These are phyloP conservation scores for Drosophila diplacantha DNA, from an alignment of 2,888 invertebrate genomes.

Conservation along the genomic window DNA sequence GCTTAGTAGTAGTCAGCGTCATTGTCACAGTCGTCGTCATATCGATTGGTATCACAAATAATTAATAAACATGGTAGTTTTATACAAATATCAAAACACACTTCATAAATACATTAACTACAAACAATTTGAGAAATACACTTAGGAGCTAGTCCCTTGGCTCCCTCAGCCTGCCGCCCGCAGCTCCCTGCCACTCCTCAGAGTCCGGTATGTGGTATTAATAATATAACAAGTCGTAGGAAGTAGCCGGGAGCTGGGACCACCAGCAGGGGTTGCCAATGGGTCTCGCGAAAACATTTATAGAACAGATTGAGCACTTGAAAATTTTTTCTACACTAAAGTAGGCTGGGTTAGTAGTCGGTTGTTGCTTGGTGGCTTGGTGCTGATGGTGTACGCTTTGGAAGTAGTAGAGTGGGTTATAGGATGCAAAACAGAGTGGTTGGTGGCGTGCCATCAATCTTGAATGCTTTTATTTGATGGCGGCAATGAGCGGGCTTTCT, in stretches of 20 bases:
- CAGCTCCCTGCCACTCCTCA: not conserved
- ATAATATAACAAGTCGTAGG: slow-evolving; percentile 5
- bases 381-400: slow-evolving; percentile 59
- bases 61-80: slow-evolving; percentile 51
- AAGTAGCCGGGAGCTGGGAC: slow-evolving; percentile 1
- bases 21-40: slow-evolving; percentile 21
- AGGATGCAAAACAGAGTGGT: slow-evolving; percentile 67
- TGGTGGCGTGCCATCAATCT: slow-evolving; percentile 55
- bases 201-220: not conserved
- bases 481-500: slow-evolving; percentile 73
- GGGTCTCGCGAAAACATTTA: slow-evolving; percentile 17
- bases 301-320: slow-evolving; percentile 40
- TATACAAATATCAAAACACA: slow-evolving; percentile 49
- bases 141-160: slow-evolving; percentile 28
- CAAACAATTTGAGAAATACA: slow-evolving; percentile 48
- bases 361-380: slow-evolving; percentile 40
- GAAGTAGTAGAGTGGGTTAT: slow-evolving; percentile 57
- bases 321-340: slow-evolving; percentile 32
- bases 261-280: slow-evolving; percentile 6
- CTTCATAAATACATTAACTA: slow-evolving; percentile 44
- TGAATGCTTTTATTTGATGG: slow-evolving; percentile 66
- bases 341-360: slow-evolving; percentile 52
- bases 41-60: slow-evolving; percentile 33
- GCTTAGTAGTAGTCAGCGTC: slow-evolving; percentile 19
- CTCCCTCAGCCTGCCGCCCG: not conserved